Conservation (phyloP, 2,888 invertebrate genomes). For the Scaptomyza cyrtandrae region DNA sequence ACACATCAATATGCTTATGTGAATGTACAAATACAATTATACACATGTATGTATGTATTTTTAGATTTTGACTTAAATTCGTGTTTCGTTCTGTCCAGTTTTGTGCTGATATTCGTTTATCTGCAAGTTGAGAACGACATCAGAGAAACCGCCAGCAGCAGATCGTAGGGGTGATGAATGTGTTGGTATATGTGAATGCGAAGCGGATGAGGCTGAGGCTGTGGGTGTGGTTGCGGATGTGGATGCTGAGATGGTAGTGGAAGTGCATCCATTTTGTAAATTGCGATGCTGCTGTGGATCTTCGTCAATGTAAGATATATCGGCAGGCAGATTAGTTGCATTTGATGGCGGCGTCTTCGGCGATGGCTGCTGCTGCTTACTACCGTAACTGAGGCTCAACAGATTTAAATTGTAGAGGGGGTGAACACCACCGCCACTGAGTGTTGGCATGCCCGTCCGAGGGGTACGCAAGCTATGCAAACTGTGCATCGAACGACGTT, state of each 20-base stretch:
- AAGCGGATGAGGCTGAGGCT: slow-evolving; percentile 8
- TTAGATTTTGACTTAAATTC: slow-evolving; percentile 60
- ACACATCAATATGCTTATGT: background rate
- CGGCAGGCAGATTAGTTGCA: slow-evolving; percentile 85
- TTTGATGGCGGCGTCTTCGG: slow-evolving; percentile 62
- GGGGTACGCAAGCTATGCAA: slow-evolving; percentile 96
- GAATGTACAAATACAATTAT: background rate
- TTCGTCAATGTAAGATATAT: slow-evolving; percentile 90
- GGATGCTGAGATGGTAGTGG: slow-evolving; percentile 15
- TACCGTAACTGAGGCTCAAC: slow-evolving; percentile 73
- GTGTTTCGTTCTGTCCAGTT: slow-evolving; percentile 67
- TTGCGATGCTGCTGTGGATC: slow-evolving; percentile 83
- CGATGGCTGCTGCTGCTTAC: slow-evolving; percentile 57
- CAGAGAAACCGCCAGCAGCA: slow-evolving; percentile 42
- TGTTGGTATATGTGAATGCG: slow-evolving; percentile 9
- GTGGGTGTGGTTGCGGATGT: slow-evolving; percentile 1
- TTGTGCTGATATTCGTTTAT: slow-evolving; percentile 41
- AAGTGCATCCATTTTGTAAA: slow-evolving; percentile 56
- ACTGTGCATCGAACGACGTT: slow-evolving; percentile 99
- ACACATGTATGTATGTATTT: background rate
- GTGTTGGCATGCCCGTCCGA: slow-evolving; percentile 87
- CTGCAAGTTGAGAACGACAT: slow-evolving; percentile 55
- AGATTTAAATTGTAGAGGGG: slow-evolving; percentile 81
- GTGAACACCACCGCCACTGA: slow-evolving; percentile 57
- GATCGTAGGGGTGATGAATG: slow-evolving; percentile 15